These are phyloP conservation scores for Apostichopus californicus DNA, from an alignment of 35 echinoderm and acorn worm genomes.

Conservation along the genomic window DNA sequence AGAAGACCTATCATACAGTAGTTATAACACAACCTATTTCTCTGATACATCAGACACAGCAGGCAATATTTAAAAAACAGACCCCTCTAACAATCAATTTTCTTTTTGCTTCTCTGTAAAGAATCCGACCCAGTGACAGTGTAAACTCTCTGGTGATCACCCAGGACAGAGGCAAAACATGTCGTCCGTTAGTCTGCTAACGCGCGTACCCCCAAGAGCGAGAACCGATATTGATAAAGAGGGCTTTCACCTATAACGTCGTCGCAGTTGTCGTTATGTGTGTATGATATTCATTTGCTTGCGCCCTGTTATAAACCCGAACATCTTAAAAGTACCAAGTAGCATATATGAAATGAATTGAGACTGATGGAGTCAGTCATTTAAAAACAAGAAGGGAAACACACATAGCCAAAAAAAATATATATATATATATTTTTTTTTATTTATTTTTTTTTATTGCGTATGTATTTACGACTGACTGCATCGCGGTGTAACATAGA, in stretches of 20 bases:
- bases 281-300: neutral
- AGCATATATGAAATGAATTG: too few species aligned
- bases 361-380: too few species aligned
- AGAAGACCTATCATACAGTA: too few species aligned
- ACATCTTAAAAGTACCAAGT: too few species aligned
- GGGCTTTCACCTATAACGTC: constrained; percentile 34
- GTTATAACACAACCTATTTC: too few species aligned
- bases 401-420: too few species aligned
- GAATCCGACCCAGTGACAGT: neutral
- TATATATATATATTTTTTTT: too few species aligned
- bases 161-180: constrained; percentile 9
- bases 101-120: neutral
- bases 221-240: constrained; percentile 14
- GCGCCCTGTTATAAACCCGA: neutral
- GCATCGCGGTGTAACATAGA: too few species aligned
- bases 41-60: neutral
- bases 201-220: constrained; percentile 43
- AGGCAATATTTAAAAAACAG: neutral
- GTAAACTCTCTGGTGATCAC: neutral
- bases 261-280: neutral
- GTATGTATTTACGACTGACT: too few species aligned
- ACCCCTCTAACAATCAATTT: neutral
- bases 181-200: constrained; percentile 32
- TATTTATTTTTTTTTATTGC: too few species aligned
- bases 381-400: too few species aligned